phyloP scores from a whole-genome alignment of 1,140 invertebrate genomes.

The roundworm (Caenorhabditis elegans) region DNA sequence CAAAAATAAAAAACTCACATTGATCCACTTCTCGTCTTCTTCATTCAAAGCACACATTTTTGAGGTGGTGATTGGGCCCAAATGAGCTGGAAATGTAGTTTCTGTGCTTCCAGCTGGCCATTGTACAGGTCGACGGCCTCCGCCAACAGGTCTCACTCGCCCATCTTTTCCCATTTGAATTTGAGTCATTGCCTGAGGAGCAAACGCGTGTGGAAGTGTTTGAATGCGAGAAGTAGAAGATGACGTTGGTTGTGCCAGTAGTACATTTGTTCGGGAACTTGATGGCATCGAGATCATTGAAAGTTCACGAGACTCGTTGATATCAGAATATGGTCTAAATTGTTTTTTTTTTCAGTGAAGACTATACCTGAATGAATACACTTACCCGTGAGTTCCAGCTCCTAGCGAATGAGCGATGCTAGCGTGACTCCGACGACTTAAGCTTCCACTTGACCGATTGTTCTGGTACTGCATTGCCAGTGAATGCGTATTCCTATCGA shows the following conservation, averaged over 20 bases:
- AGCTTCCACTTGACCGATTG: slow-evolving; percentile 19
- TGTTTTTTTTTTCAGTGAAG: too few relatives aligned
- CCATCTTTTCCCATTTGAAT: slow-evolving; percentile 41
- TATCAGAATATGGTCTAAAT: slow-evolving; percentile 10
- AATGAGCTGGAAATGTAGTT: slow-evolving; percentile 51
- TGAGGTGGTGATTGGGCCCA: slow-evolving; percentile 46
- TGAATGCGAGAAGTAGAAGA: not conserved
- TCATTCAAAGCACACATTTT: slow-evolving; percentile 33
- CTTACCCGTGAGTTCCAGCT: slow-evolving; percentile 6
- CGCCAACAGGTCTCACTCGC: slow-evolving; percentile 27
- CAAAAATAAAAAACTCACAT: not conserved
- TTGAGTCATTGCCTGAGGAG: not conserved
- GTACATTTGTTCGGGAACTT: not conserved
- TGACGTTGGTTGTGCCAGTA: not conserved
- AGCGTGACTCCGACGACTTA: slow-evolving; percentile 6
- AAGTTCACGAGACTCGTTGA: slow-evolving; percentile 20
- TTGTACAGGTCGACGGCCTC: slow-evolving; percentile 12
- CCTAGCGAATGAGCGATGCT: not conserved
- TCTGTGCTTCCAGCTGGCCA: slow-evolving; percentile 42
- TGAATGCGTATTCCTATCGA: slow-evolving; percentile 52
- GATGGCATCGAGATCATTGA: slow-evolving; percentile 20
- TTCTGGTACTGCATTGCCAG: slow-evolving; percentile 43
- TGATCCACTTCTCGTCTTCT: slow-evolving; percentile 41
- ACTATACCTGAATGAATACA: too few relatives aligned
- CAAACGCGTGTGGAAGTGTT: not conserved